phyloP scores from a whole-genome alignment of 64 coral and sea anemone species.

The Stichodactyla helianthus region DNA sequence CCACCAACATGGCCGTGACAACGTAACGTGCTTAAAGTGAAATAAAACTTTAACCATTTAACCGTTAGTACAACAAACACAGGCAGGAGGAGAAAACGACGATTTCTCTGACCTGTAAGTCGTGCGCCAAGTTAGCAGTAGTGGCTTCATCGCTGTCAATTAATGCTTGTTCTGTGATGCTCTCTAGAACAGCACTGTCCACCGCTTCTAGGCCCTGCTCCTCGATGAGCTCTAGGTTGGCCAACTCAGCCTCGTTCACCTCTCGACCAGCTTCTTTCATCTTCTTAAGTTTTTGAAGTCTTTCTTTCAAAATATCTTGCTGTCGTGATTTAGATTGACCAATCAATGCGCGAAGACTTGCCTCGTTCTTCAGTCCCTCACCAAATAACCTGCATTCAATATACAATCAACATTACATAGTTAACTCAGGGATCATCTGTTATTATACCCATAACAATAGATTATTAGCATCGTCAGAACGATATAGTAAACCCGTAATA shows the following conservation, averaged over 20 bases:
- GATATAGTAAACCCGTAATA: too few species aligned
- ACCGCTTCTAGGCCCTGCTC: slow-evolving; percentile 72
- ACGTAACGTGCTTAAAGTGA: too few species aligned
- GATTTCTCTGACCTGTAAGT: slow-evolving; percentile 61
- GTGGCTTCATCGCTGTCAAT: slow-evolving; percentile 55
- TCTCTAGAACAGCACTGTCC: slow-evolving; percentile 49
- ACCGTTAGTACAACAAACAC: too few species aligned
- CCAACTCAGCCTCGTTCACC: slow-evolving; percentile 55
- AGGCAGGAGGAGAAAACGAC: too few species aligned
- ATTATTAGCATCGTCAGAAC: too few species aligned
- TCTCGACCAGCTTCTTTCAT: slow-evolving; percentile 61
- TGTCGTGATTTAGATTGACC: slow-evolving; percentile 79
- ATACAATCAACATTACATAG: background rate
- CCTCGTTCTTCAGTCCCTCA: slow-evolving; percentile 82
- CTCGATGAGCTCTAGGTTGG: slow-evolving; percentile 68
- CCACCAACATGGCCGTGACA: too few species aligned
- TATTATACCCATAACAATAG: too few species aligned
- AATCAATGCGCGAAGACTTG: slow-evolving; percentile 67
- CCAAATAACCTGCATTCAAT: slow-evolving; percentile 65
- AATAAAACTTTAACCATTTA: too few species aligned
- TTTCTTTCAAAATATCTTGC: slow-evolving; percentile 65
- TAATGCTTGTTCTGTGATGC: slow-evolving; percentile 55
- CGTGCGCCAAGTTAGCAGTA: slow-evolving; percentile 56
- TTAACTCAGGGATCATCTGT: too few species aligned
- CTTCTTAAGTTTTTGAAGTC: slow-evolving; percentile 72